A percentile compares a stretch with the other conserved stretches of the same genome.
phyloP scores from a whole-genome alignment of 2,113 vertebrate genomes.

The Chascanopsetta lugubris region DNA sequence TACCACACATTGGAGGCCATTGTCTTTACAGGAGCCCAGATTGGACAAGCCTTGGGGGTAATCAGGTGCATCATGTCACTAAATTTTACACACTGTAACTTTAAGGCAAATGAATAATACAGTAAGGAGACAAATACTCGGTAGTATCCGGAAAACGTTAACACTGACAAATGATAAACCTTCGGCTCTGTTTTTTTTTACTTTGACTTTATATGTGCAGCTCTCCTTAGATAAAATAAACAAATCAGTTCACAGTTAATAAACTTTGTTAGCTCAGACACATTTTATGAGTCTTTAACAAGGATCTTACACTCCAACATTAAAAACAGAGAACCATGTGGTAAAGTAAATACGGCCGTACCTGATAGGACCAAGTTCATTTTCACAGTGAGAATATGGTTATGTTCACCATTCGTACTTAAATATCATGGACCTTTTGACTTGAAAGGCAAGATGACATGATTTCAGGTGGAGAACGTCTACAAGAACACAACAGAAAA shows the following conservation, averaged over 20 bases:
- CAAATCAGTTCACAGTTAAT: constrained; percentile 52
- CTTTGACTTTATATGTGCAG: constrained; percentile 37
- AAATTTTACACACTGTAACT: too few relatives aligned
- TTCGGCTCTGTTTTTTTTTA: constrained; percentile 40
- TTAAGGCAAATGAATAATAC: too few relatives aligned
- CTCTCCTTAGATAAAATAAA: constrained; percentile 36
- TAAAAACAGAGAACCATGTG: constrained; percentile 29
- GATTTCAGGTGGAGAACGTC: too few relatives aligned
- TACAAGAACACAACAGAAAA: constrained; percentile 8
- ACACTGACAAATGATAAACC: constrained; percentile 26
- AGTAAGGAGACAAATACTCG: constrained; percentile 15
- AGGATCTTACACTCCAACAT: not conserved
- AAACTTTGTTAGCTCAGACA: constrained; percentile 15
- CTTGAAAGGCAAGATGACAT: constrained; percentile 42
- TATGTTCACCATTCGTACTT: constrained; percentile 12
- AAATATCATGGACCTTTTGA: constrained; percentile 13
- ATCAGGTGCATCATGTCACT: too few relatives aligned
- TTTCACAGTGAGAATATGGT: constrained; percentile 61
- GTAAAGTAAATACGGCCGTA: constrained; percentile 22
- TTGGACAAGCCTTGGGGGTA: too few relatives aligned
- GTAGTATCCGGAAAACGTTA: constrained; percentile 27
- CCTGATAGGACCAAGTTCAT: constrained; percentile 31
- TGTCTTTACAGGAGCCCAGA: too few relatives aligned
- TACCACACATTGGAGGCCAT: too few relatives aligned
- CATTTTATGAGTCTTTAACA: constrained; percentile 8